phyloP scores from a whole-genome alignment of 1,140 invertebrate genomes.

The Calliphora vicina region DNA sequence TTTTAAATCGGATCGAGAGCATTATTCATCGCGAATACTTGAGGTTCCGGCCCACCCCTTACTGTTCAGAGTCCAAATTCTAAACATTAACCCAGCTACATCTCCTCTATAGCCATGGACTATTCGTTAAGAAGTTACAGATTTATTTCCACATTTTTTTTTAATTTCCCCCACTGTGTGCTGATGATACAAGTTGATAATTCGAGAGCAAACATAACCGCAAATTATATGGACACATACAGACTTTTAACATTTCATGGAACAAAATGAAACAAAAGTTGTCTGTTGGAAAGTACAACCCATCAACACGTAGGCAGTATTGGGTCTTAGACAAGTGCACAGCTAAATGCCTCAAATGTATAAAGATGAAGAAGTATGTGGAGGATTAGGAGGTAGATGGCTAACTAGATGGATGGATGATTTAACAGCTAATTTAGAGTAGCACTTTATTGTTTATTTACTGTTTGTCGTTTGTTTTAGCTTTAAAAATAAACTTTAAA shows the following conservation, averaged over 20 bases:
- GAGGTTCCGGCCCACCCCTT: too few species aligned
- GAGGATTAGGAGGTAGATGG: not conserved
- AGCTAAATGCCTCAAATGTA: not conserved
- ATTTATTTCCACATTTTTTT: too few species aligned
- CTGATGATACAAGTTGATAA: not conserved
- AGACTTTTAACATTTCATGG: too few species aligned
- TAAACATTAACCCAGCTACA: too few species aligned
- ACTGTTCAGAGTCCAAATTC: too few species aligned
- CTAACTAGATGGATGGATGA: too few species aligned
- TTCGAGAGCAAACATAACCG: not conserved
- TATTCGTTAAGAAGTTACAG: too few species aligned
- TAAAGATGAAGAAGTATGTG: not conserved
- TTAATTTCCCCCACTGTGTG: too few species aligned
- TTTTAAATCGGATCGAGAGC: too few species aligned
- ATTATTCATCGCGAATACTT: too few species aligned
- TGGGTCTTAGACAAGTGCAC: not conserved
- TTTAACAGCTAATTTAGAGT: not conserved
- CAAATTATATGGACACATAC: conserved; percentile 21
- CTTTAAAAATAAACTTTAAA: not conserved
- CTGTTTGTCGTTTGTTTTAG: not conserved
- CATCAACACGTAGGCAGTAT: not conserved
- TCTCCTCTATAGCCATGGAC: too few species aligned
- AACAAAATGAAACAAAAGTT: not conserved
- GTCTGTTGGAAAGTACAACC: too few species aligned
- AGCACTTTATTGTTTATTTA: conserved; percentile 4